Evolutionary conservation across 2,113 vertebrate species (phyloP), one percentile per base, ranked within the genome.

Genomic region (Phylloscopus trochiloides): DNA sequence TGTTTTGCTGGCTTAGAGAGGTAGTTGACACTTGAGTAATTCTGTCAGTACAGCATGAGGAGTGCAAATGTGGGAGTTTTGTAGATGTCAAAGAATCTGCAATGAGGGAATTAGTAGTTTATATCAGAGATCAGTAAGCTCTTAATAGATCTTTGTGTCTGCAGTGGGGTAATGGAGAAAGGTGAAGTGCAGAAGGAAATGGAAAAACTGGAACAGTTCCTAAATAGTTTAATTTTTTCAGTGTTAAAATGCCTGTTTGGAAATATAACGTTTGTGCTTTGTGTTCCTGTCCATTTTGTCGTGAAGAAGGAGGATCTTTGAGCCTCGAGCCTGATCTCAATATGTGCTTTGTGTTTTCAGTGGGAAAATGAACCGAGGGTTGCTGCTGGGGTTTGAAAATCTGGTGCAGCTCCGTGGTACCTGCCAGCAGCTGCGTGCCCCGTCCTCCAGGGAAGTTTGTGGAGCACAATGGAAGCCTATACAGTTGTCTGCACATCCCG

Each of bases 401-500:
- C n/a, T 98, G 90, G 13, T 94, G 17, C 96, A 79, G 61, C 80
- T 96, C 50, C 84, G 1, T 29, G 84, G 81, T 45, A 74, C 90
- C 38, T 93, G 92, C 91, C 4, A 8, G 32, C 96, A 97, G 96
- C 84, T 97, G 88, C 52, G 17, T 51, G n/a, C 88, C 50, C 40
- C 88, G 36, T 86, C 93, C 83, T 83, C 13, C 66, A 83, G 88
- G 47, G 92, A n/a, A 17, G 58, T 50, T 42, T 47, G 40, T 70
- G 75, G 81, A 73, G 82, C 94, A 92, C 95, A 40, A 42, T 97
- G 97, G 97, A 96, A 81, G 88, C 82, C 95, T 85, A 54, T 83
- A 25, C 89, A 62, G 58, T 31, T 85, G 11, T 71, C 90, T 63
- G 76, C 57, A 4, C 65, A 16, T 24, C 88, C 92, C 2, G 0